A percentile compares a stretch with the other conserved stretches of the same genome.
These are phyloP conservation scores for Oryzias curvinotus DNA, from an alignment of 2,113 vertebrate genomes.

Conservation along the genomic window DNA sequence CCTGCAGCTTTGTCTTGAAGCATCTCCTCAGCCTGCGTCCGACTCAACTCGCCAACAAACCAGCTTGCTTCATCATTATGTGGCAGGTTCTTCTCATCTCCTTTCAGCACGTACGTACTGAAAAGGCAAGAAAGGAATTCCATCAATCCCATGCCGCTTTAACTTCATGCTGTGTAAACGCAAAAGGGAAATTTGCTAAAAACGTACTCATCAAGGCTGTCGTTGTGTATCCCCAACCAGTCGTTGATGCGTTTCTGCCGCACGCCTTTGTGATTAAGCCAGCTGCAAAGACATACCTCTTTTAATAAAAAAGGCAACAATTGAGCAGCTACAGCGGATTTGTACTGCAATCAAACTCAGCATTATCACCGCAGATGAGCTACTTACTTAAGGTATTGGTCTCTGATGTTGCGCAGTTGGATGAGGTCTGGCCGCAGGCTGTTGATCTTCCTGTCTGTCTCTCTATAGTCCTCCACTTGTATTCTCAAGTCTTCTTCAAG, in stretches of 20 bases:
- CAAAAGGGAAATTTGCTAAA: constrained; percentile 9
- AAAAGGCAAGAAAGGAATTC: not conserved
- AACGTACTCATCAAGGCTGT: constrained; percentile 91
- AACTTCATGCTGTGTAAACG: not conserved
- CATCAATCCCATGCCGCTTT: not conserved
- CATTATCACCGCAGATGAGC: not conserved
- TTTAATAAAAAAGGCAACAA: not conserved
- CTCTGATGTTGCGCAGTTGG: constrained; percentile 92
- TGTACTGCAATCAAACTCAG: not conserved
- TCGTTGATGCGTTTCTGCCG: constrained; percentile 92
- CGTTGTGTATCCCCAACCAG: constrained; percentile 92
- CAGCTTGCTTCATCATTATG: constrained; percentile 94
- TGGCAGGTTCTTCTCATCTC: constrained; percentile 88
- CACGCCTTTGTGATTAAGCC: constrained; percentile 96
- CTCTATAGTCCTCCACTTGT: constrained; percentile 93
- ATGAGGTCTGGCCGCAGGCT: constrained; percentile 94
- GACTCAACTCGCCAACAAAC: constrained; percentile 94
- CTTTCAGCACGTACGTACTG: constrained; percentile 88
- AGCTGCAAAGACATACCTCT: constrained; percentile 71
- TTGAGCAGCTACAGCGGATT: not conserved
- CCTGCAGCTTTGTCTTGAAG: constrained; percentile 90
- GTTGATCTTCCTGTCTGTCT: constrained; percentile 96
- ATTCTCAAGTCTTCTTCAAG: constrained; percentile 93
- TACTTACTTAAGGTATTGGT: constrained; percentile 95
- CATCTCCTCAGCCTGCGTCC: constrained; percentile 91